These are phyloP conservation scores for Sebastes iracundus DNA, from an alignment of 2,797 vertebrate genomes.

Conservation along the genomic window DNA sequence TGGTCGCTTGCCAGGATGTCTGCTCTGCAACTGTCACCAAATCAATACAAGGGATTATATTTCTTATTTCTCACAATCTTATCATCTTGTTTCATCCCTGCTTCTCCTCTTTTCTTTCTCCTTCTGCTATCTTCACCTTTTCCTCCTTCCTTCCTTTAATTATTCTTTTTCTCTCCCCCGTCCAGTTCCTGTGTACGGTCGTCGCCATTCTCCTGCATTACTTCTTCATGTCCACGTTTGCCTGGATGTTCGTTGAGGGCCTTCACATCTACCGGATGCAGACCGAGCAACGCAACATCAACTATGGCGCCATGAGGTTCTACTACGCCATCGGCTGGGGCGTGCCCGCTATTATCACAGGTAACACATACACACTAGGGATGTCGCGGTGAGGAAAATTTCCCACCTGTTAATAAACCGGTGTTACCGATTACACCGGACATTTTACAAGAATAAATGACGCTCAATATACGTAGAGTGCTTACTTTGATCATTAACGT, in stretches of 20 bases:
- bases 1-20: slow-evolving; percentile 9
- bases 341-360: slow-evolving; percentile 95
- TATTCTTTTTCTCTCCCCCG: slow-evolving; percentile 18
- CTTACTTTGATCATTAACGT: too few species aligned
- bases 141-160: neutral
- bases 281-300: slow-evolving; percentile 94
- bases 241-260: slow-evolving; percentile 97
- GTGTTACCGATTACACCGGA: too few species aligned
- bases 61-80: neutral
- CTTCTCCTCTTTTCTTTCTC: neutral
- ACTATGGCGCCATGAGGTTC: slow-evolving; percentile 97
- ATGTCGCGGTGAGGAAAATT: too few species aligned
- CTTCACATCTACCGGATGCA: slow-evolving; percentile 99
- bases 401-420: too few species aligned
- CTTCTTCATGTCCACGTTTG: slow-evolving; percentile 97
- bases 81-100: neutral
- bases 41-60: neutral
- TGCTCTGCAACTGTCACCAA: slow-evolving; percentile 13
- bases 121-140: neutral
- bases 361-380: slow-evolving; percentile 63
- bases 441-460: too few species aligned
- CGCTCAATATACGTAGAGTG: too few species aligned
- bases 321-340: slow-evolving; percentile 99
- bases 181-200: slow-evolving; percentile 94
- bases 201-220: slow-evolving; percentile 98